Conservation (phyloP, 2,888 invertebrate genomes). For the Thyatira batis region DNA sequence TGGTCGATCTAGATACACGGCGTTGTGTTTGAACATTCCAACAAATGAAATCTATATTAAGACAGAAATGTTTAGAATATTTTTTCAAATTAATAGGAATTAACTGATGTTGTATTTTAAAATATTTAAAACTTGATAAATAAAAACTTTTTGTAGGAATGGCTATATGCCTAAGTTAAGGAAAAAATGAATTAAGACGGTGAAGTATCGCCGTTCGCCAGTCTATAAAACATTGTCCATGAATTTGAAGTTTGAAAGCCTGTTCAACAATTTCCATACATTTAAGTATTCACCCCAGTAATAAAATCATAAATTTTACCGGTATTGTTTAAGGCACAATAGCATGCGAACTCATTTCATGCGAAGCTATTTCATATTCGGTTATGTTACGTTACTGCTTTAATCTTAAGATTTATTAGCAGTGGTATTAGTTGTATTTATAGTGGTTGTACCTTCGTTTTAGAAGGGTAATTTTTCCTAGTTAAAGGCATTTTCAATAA, state of each 20-base stretch:
- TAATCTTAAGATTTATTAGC: not conserved
- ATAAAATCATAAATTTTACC: conserved; percentile 49
- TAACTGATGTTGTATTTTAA: no score
- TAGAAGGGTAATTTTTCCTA: no score
- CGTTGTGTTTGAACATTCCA: no score
- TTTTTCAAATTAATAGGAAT: no score
- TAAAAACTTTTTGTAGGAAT: not conserved
- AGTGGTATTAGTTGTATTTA: not conserved
- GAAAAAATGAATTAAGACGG: not conserved
- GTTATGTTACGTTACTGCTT: conserved; percentile 19
- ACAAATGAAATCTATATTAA: no score
- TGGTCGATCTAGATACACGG: not conserved
- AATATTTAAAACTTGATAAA: no score
- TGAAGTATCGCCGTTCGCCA: not conserved
- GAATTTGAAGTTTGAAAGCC: conserved; percentile 1
- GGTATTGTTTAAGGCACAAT: conserved; percentile 47
- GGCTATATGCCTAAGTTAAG: not conserved
- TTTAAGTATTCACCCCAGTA: conserved; percentile 23
- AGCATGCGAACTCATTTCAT: conserved; percentile 49
- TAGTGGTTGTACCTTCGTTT: no score
- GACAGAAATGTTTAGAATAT: no score
- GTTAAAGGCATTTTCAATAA: no score
- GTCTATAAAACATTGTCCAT: not conserved
- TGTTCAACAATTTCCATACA: conserved; percentile 16
- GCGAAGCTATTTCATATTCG: conserved; percentile 36